A percentile compares a stretch with the other conserved stretches of the same genome.
These are phyloP conservation scores for Lithosia quadra DNA, from an alignment of 2,888 invertebrate species.

Conservation along the genomic window DNA sequence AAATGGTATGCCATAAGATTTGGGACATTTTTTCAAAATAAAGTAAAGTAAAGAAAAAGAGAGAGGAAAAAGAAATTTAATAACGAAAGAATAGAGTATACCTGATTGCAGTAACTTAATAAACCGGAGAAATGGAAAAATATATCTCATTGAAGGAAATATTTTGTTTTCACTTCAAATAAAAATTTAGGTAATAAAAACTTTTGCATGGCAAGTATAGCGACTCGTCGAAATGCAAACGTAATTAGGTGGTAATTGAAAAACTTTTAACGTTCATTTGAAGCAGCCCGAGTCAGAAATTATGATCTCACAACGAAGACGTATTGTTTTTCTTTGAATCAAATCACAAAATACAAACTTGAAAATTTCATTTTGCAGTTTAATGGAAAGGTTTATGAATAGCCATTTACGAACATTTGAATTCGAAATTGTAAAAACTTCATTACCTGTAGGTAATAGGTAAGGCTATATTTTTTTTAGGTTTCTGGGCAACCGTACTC, in stretches of 20 bases:
- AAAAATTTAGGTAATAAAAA: neutral
- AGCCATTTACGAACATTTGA: too few relatives aligned
- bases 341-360: neutral
- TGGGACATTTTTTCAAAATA: too few relatives aligned
- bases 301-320: neutral
- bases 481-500: too few relatives aligned
- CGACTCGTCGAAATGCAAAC: neutral
- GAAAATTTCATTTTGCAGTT: neutral
- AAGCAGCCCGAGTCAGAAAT: neutral
- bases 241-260: constrained; percentile 1
- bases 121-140: too few relatives aligned
- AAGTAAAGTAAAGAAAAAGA: too few relatives aligned
- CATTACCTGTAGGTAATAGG: too few relatives aligned
- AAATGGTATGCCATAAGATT: too few relatives aligned
- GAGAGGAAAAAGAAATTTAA: too few relatives aligned
- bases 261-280: neutral
- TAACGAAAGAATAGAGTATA: too few relatives aligned
- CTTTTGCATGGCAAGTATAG: neutral
- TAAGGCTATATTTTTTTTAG: too few relatives aligned
- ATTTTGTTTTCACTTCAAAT: neutral
- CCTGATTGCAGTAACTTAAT: too few relatives aligned
- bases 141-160: neutral
- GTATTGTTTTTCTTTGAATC: neutral
- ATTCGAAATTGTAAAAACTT: too few relatives aligned
- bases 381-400: neutral